phyloP scores from a whole-genome alignment of 2,888 invertebrate genomes.

The Hirtodrosophila confusa region DNA sequence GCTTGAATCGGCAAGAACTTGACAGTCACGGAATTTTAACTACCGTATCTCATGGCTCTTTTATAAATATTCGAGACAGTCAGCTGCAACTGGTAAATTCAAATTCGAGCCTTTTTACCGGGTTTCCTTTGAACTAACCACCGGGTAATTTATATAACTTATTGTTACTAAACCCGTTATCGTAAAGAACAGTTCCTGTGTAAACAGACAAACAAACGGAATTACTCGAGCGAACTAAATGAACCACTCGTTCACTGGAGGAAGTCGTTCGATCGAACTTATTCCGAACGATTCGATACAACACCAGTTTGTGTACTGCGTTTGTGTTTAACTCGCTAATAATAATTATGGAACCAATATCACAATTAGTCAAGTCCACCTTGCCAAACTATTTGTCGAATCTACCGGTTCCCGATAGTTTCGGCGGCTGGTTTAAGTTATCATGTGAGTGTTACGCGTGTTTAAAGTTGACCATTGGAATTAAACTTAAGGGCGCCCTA shows the following conservation, averaged over 20 bases:
- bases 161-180: no score
- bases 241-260: not conserved
- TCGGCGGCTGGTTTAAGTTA: slow-evolving; percentile 94
- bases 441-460: slow-evolving; percentile 87
- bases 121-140: no score
- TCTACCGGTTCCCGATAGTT: slow-evolving; percentile 92
- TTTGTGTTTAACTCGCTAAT: slow-evolving; percentile 24
- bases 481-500: slow-evolving; percentile 38
- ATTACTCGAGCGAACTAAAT: not conserved
- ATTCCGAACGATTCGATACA: slow-evolving; percentile 3
- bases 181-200: no score
- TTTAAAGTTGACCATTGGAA: slow-evolving; percentile 28
- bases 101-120: no score
- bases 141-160: no score
- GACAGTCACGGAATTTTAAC: no score
- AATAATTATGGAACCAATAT: slow-evolving; percentile 88
- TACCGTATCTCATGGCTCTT: no score
- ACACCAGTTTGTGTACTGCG: slow-evolving; percentile 27
- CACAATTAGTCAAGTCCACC: slow-evolving; percentile 90
- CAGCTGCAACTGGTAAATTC: no score
- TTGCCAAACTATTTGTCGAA: slow-evolving; percentile 93
- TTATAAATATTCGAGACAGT: no score
- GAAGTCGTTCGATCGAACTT: not conserved
- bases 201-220: no score
- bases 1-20: no score